Evolutionary conservation across 1,140 invertebrate species (phyloP).

Genomic region (Eriosoma lanigerum): DNA sequence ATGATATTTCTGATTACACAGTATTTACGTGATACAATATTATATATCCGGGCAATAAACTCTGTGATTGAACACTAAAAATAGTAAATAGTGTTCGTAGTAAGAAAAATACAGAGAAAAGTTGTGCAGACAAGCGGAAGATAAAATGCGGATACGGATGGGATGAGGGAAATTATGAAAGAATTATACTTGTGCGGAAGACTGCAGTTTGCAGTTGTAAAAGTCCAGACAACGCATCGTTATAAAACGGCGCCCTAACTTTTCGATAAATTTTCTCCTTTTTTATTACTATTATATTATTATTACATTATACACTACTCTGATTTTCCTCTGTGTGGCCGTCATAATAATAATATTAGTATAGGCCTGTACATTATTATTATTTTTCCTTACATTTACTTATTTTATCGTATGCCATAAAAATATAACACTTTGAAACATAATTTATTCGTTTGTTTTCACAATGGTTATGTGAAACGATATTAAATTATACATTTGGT

Average conservation of each 20-base stretch:
- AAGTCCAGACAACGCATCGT: background rate
- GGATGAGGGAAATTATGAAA: background rate
- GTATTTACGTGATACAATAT: background rate
- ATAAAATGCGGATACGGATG: too few species aligned
- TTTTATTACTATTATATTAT: background rate
- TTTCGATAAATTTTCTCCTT: slow-evolving; percentile 4
- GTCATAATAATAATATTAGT: too few species aligned
- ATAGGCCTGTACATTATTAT: too few species aligned
- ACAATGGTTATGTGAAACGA: too few species aligned
- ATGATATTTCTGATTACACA: background rate
- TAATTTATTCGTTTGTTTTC: too few species aligned
- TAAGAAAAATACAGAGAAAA: too few species aligned
- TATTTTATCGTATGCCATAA: too few species aligned
- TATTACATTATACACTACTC: background rate
- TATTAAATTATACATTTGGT: too few species aligned
- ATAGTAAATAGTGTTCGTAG: background rate
- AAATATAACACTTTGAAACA: background rate
- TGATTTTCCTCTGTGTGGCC: background rate
- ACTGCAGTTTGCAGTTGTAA: too few species aligned
- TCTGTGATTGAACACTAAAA: background rate
- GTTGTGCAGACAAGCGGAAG: too few species aligned
- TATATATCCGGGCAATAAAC: slow-evolving; percentile 33
- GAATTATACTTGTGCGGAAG: background rate
- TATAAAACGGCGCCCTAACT: slow-evolving; percentile 10
- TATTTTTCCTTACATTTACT: too few species aligned